Base-by-base conservation (phyloP, 2,113 vertebrate genomes). In the Pteronura brasiliensis region DNA sequence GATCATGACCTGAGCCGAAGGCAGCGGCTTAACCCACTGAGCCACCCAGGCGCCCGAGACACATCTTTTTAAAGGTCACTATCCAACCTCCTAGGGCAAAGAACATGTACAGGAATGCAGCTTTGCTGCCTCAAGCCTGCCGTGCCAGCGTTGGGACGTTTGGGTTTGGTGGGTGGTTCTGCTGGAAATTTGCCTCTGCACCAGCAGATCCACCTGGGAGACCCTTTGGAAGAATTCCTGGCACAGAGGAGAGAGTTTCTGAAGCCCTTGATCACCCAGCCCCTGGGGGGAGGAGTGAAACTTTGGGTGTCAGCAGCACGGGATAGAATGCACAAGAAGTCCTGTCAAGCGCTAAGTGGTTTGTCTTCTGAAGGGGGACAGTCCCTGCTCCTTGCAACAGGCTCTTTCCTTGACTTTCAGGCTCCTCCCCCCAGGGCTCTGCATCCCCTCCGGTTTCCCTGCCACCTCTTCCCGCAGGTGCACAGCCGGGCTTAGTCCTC, bases 401-500 rank as follows among this genome's bases (percentile, higher is more conserved):
- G 59, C 69, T 63, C 27, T 21, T 57, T 13, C 31, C 31, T 83
- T 55, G 91, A 36, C 4, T 3, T 67, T 39, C 6, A 29, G 71
- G 65, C 4, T 34, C 67, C 4, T 59, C 13, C 27, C 17, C 52
- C 52, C 17, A 6, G 44, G 36, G 59, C 29, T 77, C 57, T 1
- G 13, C 5, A 31, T 18, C 67, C 3, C 31, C 31, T 47, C 14
- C 31, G 8, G 3, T 25, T 42, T 61, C 6, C 17, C 39, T 47
- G 18, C n/a, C 23, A 29, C 29, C 11, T 3, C 49, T 31, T 29
- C 21, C 23, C 3, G 20, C 55, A 77, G 79, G 20, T 10, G 36
- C 4, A 1, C 4, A 29, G 39, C 0, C 0, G 31, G 36, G 4
- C 82, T 36, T 5, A 27, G 87, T 20, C 47, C 84, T 9, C 2